Percentiles rank a stretch among this genome's conserved stretches.
Evolutionary conservation across 2,888 invertebrate species (phyloP).

Genomic region (Eupithecia inturbata): DNA sequence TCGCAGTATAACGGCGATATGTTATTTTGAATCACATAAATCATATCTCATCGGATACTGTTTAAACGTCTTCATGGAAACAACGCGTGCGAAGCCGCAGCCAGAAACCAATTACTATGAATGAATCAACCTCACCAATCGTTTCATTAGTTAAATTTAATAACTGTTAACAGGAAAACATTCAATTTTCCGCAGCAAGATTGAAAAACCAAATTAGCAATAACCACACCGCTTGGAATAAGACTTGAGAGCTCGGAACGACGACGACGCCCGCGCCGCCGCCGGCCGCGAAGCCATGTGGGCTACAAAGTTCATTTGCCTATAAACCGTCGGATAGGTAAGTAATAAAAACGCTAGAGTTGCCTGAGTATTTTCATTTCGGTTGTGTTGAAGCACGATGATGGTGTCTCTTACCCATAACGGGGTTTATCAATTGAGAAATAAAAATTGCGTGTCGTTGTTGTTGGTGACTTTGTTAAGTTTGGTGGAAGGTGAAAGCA

Average conservation of each 20-base stretch:
- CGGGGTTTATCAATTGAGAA: constrained; percentile 45
- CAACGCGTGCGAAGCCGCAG: too few relatives aligned
- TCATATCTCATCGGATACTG: too few relatives aligned
- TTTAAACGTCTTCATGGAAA: too few relatives aligned
- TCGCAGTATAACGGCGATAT: too few relatives aligned
- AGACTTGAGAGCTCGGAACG: background rate
- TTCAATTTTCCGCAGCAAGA: background rate
- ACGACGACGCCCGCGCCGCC: background rate
- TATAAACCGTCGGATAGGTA: constrained; percentile 44
- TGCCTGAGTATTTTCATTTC: constrained; percentile 57
- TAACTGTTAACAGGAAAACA: background rate
- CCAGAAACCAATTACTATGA: background rate
- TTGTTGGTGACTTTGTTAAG: constrained; percentile 28
- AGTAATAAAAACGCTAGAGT: constrained; percentile 60
- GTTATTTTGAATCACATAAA: too few relatives aligned
- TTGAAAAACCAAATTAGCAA: background rate
- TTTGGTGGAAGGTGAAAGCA: constrained; percentile 51
- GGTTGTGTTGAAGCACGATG: constrained; percentile 56
- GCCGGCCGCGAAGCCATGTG: background rate
- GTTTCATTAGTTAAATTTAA: background rate
- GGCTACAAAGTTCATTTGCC: constrained; percentile 49
- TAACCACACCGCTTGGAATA: background rate
- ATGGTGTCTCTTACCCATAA: constrained; percentile 45
- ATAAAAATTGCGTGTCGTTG: constrained; percentile 22
- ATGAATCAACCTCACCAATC: background rate